Conservation (phyloP, 2,888 invertebrate genomes). For the Ctenicera cuprea region DNA sequence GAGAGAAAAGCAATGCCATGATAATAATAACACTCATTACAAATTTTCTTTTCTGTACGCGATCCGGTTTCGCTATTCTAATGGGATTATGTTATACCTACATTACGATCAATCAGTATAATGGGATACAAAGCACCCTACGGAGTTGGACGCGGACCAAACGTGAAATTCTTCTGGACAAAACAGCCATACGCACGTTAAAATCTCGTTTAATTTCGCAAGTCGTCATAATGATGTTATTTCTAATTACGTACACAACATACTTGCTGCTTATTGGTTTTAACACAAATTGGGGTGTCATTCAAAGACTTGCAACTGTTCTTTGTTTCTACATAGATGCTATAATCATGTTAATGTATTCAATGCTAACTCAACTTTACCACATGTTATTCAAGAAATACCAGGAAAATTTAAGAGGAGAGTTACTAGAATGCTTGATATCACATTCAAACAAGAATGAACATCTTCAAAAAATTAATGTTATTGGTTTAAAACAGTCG, state of each 20-base stretch:
- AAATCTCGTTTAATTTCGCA: too few relatives aligned
- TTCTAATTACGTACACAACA: background rate
- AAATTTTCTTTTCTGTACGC: background rate
- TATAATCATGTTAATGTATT: background rate
- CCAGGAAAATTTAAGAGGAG: background rate
- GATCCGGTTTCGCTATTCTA: background rate
- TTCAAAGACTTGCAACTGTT: background rate
- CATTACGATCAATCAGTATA: background rate
- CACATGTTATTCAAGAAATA: background rate
- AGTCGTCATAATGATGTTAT: background rate
- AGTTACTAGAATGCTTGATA: background rate
- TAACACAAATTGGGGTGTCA: background rate
- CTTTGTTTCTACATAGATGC: background rate
- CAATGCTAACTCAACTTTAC: background rate
- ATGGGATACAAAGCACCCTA: background rate
- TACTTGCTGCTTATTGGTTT: background rate
- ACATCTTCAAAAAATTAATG: background rate
- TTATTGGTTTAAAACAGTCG: background rate
- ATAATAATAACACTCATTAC: background rate
- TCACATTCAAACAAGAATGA: background rate
- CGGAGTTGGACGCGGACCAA: background rate
- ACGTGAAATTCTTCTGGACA: background rate
- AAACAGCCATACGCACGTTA: background rate
- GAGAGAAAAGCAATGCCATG: background rate
- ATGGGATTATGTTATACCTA: background rate